These are phyloP conservation scores for Gryllus longicercus DNA, from an alignment of 2,888 invertebrate genomes.

Conservation along the genomic window DNA sequence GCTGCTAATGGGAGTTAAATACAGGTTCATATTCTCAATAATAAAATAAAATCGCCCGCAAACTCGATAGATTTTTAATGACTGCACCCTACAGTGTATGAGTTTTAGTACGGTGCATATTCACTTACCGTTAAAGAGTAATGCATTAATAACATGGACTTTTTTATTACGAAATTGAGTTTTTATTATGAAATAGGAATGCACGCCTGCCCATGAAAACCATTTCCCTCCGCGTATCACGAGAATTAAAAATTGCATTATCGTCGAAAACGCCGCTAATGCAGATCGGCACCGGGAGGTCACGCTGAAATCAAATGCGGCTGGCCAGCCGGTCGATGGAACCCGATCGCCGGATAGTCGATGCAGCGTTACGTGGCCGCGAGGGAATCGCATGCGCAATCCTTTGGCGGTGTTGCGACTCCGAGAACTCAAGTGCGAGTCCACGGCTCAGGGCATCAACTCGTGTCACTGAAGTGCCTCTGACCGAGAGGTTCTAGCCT, in stretches of 20 bases:
- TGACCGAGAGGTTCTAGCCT: too few relatives aligned
- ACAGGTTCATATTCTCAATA: neutral
- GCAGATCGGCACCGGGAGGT: neutral
- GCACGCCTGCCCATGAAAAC: neutral
- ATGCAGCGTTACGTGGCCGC: too few relatives aligned
- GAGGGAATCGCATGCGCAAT: too few relatives aligned
- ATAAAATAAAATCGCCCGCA: neutral
- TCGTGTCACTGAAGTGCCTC: too few relatives aligned
- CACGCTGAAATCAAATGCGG: too few relatives aligned
- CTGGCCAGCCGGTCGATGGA: too few relatives aligned
- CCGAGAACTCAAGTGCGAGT: too few relatives aligned
- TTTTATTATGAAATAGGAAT: slow-evolving; percentile 8
- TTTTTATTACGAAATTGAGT: neutral
- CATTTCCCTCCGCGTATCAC: neutral
- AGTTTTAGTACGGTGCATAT: neutral
- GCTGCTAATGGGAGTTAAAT: neutral
- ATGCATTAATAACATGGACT: slow-evolving; percentile 5
- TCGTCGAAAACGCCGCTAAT: neutral
- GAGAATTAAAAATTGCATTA: slow-evolving; percentile 1
- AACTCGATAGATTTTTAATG: slow-evolving; percentile 11
- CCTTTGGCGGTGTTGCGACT: too few relatives aligned
- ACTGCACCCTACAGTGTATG: neutral
- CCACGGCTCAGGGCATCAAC: too few relatives aligned
- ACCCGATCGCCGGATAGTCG: too few relatives aligned
- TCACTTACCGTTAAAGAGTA: slow-evolving; percentile 9